Evolutionary conservation across 2,797 vertebrate genomes (phyloP).

Genomic region (Darevskia nairensis): DNA sequence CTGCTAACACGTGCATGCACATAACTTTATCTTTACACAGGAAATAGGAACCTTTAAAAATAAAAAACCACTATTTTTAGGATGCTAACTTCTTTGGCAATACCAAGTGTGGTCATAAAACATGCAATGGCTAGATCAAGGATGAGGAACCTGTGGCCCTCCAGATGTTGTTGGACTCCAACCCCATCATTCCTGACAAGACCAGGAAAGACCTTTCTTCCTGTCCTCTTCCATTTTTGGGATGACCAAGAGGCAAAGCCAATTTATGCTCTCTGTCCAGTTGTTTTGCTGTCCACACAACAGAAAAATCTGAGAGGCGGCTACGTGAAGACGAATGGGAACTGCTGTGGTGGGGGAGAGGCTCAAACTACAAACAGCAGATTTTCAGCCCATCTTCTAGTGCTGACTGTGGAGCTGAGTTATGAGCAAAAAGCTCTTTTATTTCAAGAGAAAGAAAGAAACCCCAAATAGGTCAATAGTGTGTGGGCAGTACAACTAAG

Average conservation of each 20-base stretch:
- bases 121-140: neutral
- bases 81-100: neutral
- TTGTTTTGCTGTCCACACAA: neutral
- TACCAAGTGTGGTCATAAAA: neutral
- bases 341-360: too few species aligned
- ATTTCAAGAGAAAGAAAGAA: neutral
- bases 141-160: neutral
- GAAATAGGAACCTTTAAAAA: neutral
- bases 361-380: neutral
- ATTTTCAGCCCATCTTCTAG: neutral
- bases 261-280: neutral
- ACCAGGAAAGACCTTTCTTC: neutral
- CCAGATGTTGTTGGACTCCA: neutral
- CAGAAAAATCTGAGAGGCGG: neutral
- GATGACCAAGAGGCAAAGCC: neutral
- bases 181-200: too few species aligned
- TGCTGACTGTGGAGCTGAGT: neutral
- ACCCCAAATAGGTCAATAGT: conserved; percentile 21
- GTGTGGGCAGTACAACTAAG: conserved; percentile 8
- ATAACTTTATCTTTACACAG: neutral
- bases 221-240: neutral
- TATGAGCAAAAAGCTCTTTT: conserved; percentile 3
- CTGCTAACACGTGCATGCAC: too few species aligned
- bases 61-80: neutral
- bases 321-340: neutral